A percentile compares a stretch with the other conserved stretches of the same genome.
phyloP scores from a whole-genome alignment of 2,888 invertebrate species.

The Ecdyonurus torrentis region DNA sequence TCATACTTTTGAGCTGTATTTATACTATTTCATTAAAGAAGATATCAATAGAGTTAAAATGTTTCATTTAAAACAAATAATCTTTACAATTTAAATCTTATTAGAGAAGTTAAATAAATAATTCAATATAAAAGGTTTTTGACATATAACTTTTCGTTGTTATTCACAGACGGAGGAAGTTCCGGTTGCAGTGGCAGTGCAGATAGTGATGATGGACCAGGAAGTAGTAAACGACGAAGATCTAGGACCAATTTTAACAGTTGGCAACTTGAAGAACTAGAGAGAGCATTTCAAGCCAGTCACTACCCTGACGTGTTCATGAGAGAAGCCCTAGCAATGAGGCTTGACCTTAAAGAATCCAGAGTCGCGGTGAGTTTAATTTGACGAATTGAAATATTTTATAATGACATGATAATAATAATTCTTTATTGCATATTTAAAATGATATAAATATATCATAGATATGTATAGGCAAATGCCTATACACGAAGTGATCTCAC shows the following conservation, averaged over 20 bases:
- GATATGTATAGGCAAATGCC: neutral
- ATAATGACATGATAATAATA: neutral
- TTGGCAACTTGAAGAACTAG: conserved; percentile 82
- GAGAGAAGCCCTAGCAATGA: conserved; percentile 92
- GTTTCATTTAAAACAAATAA: too few relatives aligned
- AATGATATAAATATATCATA: neutral
- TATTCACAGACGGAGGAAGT: neutral
- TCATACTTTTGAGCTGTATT: too few relatives aligned
- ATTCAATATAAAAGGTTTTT: too few relatives aligned
- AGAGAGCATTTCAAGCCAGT: conserved; percentile 84
- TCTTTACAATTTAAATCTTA: too few relatives aligned
- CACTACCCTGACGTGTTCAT: conserved; percentile 99
- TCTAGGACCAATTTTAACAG: conserved; percentile 89
- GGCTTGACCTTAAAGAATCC: conserved; percentile 93
- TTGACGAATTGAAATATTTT: neutral
- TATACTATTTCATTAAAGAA: too few relatives aligned
- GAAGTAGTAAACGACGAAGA: conserved; percentile 55
- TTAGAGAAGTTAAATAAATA: too few relatives aligned
- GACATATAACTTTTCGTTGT: too few relatives aligned
- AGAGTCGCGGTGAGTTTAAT: conserved; percentile 90
- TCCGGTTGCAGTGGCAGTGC: neutral
- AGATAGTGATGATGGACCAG: conserved; percentile 1
- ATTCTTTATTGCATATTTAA: neutral
- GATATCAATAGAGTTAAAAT: too few relatives aligned
- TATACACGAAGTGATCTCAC: neutral